Evolutionary conservation across 2,797 vertebrate genomes (phyloP).

Genomic region (Notoglanidium macrostoma): DNA sequence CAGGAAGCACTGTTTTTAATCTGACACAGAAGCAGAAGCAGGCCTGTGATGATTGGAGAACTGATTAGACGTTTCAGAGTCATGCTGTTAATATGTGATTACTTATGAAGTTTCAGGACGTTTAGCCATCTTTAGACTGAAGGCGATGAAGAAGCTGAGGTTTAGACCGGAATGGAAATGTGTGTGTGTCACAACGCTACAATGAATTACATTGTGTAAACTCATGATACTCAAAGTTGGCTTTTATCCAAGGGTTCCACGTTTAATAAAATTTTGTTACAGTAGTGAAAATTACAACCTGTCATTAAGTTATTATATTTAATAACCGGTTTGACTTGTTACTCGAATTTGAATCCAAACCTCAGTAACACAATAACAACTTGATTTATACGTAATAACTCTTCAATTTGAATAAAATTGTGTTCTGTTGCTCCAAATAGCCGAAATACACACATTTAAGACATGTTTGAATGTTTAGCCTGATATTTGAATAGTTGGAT

Average conservation of each 20-base stretch:
- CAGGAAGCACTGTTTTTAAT: conserved; percentile 22
- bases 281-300: background rate
- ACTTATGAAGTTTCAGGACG: conserved; percentile 23
- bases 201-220: background rate
- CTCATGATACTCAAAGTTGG: background rate
- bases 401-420: background rate
- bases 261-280: background rate
- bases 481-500: background rate
- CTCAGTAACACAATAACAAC: background rate
- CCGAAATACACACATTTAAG: background rate
- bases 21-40: conserved; percentile 29
- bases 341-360: background rate
- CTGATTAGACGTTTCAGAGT: conserved; percentile 16
- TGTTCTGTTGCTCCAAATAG: background rate
- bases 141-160: background rate
- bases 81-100: conserved; percentile 9
- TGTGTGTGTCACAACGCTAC: background rate
- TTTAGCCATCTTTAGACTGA: background rate
- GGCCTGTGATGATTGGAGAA: conserved; percentile 27
- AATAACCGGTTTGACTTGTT: background rate
- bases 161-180: background rate
- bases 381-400: background rate
- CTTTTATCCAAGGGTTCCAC: background rate
- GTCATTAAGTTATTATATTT: background rate
- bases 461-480: background rate